phyloP scores from a whole-genome alignment of 2,888 invertebrate genomes.

The Baronia brevicornis region DNA sequence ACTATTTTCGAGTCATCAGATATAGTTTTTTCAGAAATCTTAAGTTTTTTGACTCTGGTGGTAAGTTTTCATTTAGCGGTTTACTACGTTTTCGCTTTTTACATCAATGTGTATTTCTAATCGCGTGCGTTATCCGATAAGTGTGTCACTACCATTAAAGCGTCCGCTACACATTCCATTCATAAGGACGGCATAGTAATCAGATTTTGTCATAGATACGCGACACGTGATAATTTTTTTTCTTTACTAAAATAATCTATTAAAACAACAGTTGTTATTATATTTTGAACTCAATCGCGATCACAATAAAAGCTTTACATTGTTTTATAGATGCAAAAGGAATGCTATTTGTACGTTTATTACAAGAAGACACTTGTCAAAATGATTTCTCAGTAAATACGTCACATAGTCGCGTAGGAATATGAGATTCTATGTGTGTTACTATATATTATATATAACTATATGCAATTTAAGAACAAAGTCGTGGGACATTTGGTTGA shows the following conservation, averaged over 20 bases:
- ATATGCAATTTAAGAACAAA: neutral
- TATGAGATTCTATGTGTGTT: neutral
- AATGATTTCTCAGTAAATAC: slow-evolving; percentile 10
- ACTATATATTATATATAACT: too few relatives aligned
- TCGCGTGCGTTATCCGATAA: neutral
- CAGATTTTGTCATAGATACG: slow-evolving; percentile 11
- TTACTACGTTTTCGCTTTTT: too few relatives aligned
- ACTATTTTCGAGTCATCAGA: too few relatives aligned
- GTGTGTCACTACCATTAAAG: slow-evolving; percentile 7
- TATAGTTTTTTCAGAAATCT: too few relatives aligned
- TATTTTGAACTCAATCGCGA: neutral
- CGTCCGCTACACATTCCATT: slow-evolving; percentile 7
- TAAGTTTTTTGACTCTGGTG: too few relatives aligned
- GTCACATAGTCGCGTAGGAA: slow-evolving; percentile 7
- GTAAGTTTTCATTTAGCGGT: too few relatives aligned
- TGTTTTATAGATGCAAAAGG: neutral
- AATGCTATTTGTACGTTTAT: slow-evolving; percentile 4
- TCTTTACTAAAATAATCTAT: neutral
- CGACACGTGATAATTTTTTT: slow-evolving; percentile 8
- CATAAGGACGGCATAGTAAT: slow-evolving; percentile 9
- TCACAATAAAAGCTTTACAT: neutral
- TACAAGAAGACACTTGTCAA: slow-evolving; percentile 14
- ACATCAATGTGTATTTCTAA: too few relatives aligned
- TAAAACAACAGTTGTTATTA: neutral
- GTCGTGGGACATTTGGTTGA: neutral